Evolutionary conservation across 92 coral and sea anemone species (phyloP).

Genomic region (Phenganax subtilis): DNA sequence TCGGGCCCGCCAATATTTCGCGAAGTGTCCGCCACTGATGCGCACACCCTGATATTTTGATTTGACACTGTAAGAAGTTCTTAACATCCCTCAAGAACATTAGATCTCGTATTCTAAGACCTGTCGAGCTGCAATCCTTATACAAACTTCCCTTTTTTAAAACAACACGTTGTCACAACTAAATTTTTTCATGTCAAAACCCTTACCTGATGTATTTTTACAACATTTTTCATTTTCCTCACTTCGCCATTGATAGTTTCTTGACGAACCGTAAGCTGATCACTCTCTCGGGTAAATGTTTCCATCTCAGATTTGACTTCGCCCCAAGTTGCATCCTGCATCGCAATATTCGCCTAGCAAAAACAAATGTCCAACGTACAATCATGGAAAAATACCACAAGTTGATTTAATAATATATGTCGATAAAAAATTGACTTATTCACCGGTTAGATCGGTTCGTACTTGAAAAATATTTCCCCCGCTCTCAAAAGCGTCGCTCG

Average conservation of each 20-base stretch:
- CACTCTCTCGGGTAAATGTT: slow-evolving; percentile 65
- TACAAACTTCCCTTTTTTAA: no score
- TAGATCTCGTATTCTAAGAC: no score
- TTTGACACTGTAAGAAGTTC: no score
- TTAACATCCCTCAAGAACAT: no score
- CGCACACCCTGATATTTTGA: no score
- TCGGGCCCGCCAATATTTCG: no score
- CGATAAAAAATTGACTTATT: not conserved
- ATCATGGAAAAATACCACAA: not conserved
- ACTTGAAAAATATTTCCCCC: no score
- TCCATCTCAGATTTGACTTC: slow-evolving; percentile 62
- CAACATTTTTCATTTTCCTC: slow-evolving; percentile 54
- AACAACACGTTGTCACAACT: not conserved
- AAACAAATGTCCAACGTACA: not conserved
- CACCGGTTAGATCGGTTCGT: no score
- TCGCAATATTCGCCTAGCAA: slow-evolving; percentile 50
- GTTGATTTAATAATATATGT: not conserved
- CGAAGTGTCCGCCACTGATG: no score
- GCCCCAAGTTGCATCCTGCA: slow-evolving; percentile 63
- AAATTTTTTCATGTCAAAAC: not conserved
- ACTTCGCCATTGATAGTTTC: slow-evolving; percentile 57
- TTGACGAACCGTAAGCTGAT: slow-evolving; percentile 43
- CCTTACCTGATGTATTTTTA: slow-evolving; percentile 70
- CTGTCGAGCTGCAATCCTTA: no score
- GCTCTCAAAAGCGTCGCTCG: no score